Evolutionary conservation across 2,797 vertebrate genomes (phyloP), one percentile per base, ranked within the genome.

Genomic region (Sebastes matsubarae): DNA sequence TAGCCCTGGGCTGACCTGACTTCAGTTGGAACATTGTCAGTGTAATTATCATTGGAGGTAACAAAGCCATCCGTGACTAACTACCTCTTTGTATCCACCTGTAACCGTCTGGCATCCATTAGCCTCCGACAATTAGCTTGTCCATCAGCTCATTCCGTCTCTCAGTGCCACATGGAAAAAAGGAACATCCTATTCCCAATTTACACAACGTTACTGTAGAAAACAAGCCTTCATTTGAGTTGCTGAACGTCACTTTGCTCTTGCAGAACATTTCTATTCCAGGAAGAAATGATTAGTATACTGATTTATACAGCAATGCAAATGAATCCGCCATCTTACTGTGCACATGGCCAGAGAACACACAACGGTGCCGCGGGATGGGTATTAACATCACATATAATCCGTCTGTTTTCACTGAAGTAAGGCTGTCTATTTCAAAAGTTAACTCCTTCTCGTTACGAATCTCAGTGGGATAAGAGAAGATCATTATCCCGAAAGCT

Each of bases 41-140:
- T 65, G 72, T 92, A 92, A 94, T 94, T 93, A 94, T 90, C 87
- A 83, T 16, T 79, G 80, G 64, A 59, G 74, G 85, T 82, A 92
- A 92, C 82, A 89, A 90, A 92, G 81, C 80, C 87, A 73, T 81
- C 85, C 68, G 27, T 81, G 88, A 87, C 85, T 85, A 89, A 90
- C 80, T 32, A 78, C 72, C 73, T 86, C 71, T 89, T 87, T 89
- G 80, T 85, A 85, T 88, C 88, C 87, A 93, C 91, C 90, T 93
- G 92, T 88, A 88, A 84, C 77, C 79, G 79, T 59, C 66, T 90
- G 78, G 70, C 81, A 84, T 80, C 65, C 85, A 90, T 90, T 92
- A 91, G 52, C 74, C 61, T 80, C 69, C 50, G 14, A 80, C 90
- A 92, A 91, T 93, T 89, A 88, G 83, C 76, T 71, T 79, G 79